These are phyloP conservation scores for Colinus virginianus DNA, from an alignment of 2,113 vertebrate genomes.

Conservation along the genomic window DNA sequence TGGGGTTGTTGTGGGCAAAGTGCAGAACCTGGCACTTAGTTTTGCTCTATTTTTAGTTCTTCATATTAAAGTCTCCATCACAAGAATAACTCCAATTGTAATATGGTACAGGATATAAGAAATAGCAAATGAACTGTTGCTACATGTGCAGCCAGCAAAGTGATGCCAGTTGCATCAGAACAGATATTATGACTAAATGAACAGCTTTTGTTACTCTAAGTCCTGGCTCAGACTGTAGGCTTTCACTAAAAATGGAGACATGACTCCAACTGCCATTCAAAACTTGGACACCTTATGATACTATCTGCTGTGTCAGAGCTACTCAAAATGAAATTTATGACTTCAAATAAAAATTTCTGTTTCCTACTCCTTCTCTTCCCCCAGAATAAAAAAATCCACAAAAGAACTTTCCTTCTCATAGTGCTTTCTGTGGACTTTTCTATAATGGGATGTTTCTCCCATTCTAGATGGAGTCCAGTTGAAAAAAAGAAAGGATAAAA, in stretches of 20 bases:
- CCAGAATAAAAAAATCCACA: background rate
- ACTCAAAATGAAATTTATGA: background rate
- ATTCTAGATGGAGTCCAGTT: background rate
- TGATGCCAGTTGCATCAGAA: background rate
- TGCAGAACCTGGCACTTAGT: no score
- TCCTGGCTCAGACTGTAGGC: background rate
- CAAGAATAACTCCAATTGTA: background rate
- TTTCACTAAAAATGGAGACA: background rate
- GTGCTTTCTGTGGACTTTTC: background rate
- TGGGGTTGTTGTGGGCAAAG: no score
- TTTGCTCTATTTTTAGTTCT: no score
- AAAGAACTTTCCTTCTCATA: background rate
- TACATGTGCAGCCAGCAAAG: background rate
- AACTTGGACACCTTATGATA: background rate
- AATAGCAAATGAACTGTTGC: background rate
- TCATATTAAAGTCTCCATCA: background rate
- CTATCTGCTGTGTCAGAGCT: fast-evolving
- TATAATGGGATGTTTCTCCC: background rate
- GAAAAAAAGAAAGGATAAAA: background rate
- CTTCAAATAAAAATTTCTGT: background rate
- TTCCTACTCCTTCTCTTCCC: background rate
- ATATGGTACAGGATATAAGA: background rate
- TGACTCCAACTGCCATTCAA: background rate
- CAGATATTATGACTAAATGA: background rate
- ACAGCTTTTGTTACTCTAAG: background rate